phyloP scores from a whole-genome alignment of 2,113 vertebrate genomes.

The Beaufortia kweichowensis region DNA sequence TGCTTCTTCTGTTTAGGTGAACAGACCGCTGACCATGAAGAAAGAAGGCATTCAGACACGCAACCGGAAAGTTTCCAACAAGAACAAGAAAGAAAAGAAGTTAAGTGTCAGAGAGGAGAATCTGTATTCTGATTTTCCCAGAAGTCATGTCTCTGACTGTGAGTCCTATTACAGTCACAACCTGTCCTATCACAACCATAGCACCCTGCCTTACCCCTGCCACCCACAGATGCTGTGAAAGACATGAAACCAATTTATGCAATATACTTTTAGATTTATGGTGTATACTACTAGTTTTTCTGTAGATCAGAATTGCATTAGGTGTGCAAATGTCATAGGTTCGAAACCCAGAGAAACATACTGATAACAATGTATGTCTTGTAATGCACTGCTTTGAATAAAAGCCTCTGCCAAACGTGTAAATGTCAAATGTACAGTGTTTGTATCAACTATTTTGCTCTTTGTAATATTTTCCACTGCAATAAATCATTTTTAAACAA shows the following conservation, averaged over 20 bases:
- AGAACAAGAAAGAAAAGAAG: constrained; percentile 70
- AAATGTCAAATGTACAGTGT: too few relatives aligned
- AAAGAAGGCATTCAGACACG: constrained; percentile 83
- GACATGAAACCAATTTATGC: not conserved
- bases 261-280: too few relatives aligned
- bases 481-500: too few relatives aligned
- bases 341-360: not conserved
- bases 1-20: constrained; percentile 68
- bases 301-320: too few relatives aligned
- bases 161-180: constrained; percentile 64
- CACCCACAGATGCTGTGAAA: constrained; percentile 52
- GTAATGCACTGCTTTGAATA: too few relatives aligned
- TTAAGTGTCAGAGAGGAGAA: constrained; percentile 48
- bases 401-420: too few relatives aligned
- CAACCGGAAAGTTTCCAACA: constrained; percentile 77
- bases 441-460: too few relatives aligned
- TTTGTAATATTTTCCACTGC: too few relatives aligned
- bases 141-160: constrained; percentile 10
- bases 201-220: constrained; percentile 62
- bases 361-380: too few relatives aligned
- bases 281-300: too few relatives aligned
- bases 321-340: too few relatives aligned
- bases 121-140: constrained; percentile 50
- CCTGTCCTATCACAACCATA: constrained; percentile 55
- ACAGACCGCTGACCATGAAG: constrained; percentile 80